Evolutionary conservation across 2,113 vertebrate species (phyloP).

Genomic region (Bubo scandiacus): DNA sequence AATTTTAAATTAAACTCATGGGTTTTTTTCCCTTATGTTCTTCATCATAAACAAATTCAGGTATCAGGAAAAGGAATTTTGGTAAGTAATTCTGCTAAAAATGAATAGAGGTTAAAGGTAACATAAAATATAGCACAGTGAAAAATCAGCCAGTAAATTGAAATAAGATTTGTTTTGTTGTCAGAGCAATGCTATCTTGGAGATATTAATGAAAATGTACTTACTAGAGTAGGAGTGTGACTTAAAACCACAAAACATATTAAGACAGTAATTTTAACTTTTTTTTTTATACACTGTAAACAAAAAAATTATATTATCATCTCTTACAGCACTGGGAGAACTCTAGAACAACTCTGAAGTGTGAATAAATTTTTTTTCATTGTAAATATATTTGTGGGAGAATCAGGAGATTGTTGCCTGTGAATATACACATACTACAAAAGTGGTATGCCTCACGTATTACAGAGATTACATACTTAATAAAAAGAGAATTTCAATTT

Average conservation of each 20-base stretch:
- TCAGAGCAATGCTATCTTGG: neutral
- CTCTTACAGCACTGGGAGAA: neutral
- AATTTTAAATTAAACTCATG: neutral
- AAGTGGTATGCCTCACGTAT: neutral
- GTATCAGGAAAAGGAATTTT: neutral
- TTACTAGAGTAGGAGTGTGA: neutral
- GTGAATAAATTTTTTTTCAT: neutral
- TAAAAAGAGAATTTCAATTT: neutral
- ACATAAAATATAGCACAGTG: neutral
- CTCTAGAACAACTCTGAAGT: neutral
- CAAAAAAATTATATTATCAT: neutral
- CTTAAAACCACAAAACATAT: neutral
- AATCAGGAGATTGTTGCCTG: neutral
- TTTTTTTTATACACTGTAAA: neutral
- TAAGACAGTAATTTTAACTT: neutral
- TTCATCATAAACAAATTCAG: neutral
- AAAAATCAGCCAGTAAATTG: neutral
- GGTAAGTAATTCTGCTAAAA: neutral
- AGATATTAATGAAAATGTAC: neutral
- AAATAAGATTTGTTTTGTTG: neutral
- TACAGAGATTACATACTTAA: neutral
- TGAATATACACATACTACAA: neutral
- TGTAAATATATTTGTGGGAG: neutral
- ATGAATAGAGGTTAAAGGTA: neutral
- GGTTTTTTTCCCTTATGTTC: neutral